Conservation (phyloP, 2,888 invertebrate genomes). For the Cistogaster globosa region DNA sequence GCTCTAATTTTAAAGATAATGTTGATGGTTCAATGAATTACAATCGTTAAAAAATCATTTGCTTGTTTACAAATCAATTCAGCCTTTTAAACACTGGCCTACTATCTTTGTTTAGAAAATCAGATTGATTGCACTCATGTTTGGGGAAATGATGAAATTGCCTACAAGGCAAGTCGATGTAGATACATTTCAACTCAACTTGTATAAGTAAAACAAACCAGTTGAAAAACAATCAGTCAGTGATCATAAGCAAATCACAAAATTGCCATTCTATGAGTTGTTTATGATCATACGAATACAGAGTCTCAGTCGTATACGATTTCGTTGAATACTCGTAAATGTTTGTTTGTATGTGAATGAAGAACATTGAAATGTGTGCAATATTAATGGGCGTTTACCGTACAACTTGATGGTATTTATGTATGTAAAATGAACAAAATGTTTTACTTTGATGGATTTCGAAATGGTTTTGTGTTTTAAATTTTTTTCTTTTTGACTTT, state of each 20-base stretch:
- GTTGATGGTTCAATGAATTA: no score
- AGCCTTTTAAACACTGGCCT: not conserved
- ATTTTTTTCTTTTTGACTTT: constrained; percentile 3
- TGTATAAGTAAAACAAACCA: constrained; percentile 50
- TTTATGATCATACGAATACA: constrained; percentile 36
- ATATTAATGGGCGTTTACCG: constrained; percentile 65
- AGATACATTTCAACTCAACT: constrained; percentile 37
- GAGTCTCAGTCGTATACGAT: constrained; percentile 25
- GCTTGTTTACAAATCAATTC: not conserved
- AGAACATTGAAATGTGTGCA: constrained; percentile 46
- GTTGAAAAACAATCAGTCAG: constrained; percentile 58
- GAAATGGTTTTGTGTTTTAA: constrained; percentile 58
- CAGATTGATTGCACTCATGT: constrained; percentile 63
- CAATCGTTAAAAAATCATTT: no score
- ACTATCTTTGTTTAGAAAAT: constrained; percentile 43
- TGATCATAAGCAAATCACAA: constrained; percentile 70
- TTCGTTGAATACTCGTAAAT: constrained; percentile 14
- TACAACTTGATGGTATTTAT: constrained; percentile 66
- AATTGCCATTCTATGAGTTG: constrained; percentile 69
- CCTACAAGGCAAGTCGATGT: constrained; percentile 57
- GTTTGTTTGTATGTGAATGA: constrained; percentile 2
- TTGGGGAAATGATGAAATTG: constrained; percentile 62
- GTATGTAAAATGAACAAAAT: constrained; percentile 65
- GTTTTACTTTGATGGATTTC: constrained; percentile 67
- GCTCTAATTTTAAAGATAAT: no score